These are phyloP conservation scores for Lophius piscatorius DNA, from an alignment of 2,113 vertebrate genomes.

Conservation along the genomic window DNA sequence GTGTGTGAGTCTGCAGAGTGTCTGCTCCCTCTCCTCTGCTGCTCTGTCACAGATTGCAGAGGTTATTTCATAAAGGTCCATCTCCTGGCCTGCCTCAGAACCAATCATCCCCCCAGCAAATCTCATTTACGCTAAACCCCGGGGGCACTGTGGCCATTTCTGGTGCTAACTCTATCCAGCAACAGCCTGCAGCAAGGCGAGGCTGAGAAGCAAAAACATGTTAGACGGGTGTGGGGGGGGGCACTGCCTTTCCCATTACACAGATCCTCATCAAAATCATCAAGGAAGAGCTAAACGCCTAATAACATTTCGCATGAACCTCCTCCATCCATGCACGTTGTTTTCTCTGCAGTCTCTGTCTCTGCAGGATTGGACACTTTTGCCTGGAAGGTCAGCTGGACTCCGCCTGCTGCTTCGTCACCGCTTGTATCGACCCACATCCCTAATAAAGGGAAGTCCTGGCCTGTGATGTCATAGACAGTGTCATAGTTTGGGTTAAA, in stretches of 20 bases:
- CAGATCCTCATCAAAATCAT: slow-evolving; percentile 13
- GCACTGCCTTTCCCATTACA: not conserved
- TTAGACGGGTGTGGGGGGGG: not conserved
- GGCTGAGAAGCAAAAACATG: slow-evolving; percentile 17
- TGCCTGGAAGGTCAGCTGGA: too few relatives aligned
- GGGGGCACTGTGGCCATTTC: slow-evolving; percentile 53
- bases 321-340: too few relatives aligned
- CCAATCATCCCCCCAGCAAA: slow-evolving; percentile 70
- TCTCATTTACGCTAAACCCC: slow-evolving; percentile 67
- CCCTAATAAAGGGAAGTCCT: too few relatives aligned
- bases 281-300: not conserved
- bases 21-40: slow-evolving; percentile 50
- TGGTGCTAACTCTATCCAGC: slow-evolving; percentile 46
- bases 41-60: slow-evolving; percentile 58
- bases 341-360: too few relatives aligned
- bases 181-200: slow-evolving; percentile 26
- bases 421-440: too few relatives aligned
- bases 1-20: not conserved
- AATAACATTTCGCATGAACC: not conserved
- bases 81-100: slow-evolving; percentile 64
- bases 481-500: too few relatives aligned
- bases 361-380: too few relatives aligned
- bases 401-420: too few relatives aligned
- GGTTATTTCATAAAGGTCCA: slow-evolving; percentile 69
- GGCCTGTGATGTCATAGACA: too few relatives aligned